Conservation (phyloP, 2,888 invertebrate species). For the Aplocera efformata region DNA sequence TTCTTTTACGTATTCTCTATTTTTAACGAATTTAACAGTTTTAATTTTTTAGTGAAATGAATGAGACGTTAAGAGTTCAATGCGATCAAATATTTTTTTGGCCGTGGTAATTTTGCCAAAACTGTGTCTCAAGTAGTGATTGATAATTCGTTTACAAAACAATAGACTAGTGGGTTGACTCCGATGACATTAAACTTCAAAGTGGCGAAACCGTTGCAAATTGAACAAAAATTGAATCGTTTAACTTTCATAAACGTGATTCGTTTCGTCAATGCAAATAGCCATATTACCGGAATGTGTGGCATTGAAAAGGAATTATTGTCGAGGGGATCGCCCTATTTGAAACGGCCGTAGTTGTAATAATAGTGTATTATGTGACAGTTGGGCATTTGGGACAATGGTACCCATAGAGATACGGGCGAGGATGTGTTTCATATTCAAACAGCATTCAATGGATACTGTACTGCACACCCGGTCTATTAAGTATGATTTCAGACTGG, state of each 20-base stretch:
- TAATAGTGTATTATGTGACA: slow-evolving; percentile 55
- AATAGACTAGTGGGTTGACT: no score
- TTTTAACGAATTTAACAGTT: no score
- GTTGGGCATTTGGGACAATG: slow-evolving; percentile 39
- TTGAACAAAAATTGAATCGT: slow-evolving; percentile 23
- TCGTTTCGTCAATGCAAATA: slow-evolving; percentile 36
- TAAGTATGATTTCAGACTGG: not conserved
- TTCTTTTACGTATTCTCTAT: no score
- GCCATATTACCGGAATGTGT: slow-evolving; percentile 34
- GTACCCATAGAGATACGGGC: slow-evolving; percentile 24
- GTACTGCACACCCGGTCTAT: slow-evolving; percentile 31
- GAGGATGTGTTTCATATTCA: slow-evolving; percentile 33
- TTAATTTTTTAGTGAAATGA: no score
- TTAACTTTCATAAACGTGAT: slow-evolving; percentile 24
- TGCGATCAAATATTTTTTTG: no score
- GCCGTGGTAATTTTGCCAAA: no score
- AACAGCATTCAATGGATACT: slow-evolving; percentile 36
- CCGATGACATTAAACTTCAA: slow-evolving; percentile 1
- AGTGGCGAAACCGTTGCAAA: slow-evolving; percentile 17
- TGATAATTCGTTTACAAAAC: no score
- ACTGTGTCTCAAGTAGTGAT: no score
- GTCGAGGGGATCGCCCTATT: slow-evolving; percentile 50
- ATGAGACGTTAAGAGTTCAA: no score
- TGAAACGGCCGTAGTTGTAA: slow-evolving; percentile 36
- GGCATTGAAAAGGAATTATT: slow-evolving; percentile 45